Evolutionary conservation across 1,140 invertebrate species (phyloP).

Genomic region (Sinonovacula constricta): DNA sequence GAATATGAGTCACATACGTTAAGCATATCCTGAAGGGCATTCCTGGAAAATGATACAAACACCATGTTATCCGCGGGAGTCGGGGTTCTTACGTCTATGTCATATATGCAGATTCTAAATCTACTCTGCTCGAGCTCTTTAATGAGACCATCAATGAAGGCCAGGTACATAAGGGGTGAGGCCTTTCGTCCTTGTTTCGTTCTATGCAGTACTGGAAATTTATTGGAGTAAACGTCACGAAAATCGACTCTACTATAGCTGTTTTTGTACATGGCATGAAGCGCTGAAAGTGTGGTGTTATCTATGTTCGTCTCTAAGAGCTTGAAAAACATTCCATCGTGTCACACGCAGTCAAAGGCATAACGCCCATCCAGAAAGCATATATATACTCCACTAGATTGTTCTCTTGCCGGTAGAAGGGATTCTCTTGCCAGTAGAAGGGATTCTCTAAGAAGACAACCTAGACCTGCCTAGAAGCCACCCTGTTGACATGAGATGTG

Average conservation of each 20-base stretch:
- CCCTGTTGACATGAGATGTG: no score
- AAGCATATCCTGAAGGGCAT: conserved; percentile 6
- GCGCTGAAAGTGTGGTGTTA: no score
- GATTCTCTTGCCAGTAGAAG: no score
- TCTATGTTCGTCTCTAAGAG: no score
- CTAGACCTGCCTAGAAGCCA: no score
- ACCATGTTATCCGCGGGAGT: conserved; percentile 35
- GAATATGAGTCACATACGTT: conserved; percentile 17
- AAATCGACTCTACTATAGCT: conserved; percentile 15
- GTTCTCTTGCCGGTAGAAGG: no score
- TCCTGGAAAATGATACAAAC: conserved; percentile 14
- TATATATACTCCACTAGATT: no score
- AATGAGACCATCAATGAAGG: conserved; percentile 24
- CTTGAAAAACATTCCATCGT: no score
- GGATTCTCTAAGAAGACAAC: no score
- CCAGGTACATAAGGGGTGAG: conserved; percentile 17
- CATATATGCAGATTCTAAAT: conserved; percentile 14
- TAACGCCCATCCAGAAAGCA: no score
- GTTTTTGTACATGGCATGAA: no score
- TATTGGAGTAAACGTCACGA: neutral
- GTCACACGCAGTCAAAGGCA: no score
- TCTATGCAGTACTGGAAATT: conserved; percentile 3
- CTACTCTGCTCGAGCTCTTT: neutral
- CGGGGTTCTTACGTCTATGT: conserved; percentile 2
- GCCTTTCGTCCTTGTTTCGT: conserved; percentile 30